These are phyloP conservation scores for Hyposoter dolosus DNA, from an alignment of 2,888 invertebrate genomes.

Conservation along the genomic window DNA sequence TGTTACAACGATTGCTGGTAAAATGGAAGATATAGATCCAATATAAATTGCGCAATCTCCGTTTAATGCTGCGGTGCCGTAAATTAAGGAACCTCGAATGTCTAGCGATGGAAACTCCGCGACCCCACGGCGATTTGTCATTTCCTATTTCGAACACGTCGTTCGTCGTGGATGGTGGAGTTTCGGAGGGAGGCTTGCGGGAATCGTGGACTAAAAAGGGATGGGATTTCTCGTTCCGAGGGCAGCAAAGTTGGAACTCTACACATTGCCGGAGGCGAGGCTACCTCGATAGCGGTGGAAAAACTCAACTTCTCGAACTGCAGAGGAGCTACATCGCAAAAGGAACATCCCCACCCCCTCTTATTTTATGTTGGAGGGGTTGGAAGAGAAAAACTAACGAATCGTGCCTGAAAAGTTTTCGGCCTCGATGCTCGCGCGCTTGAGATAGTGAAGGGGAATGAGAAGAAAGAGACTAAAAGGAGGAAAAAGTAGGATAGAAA, in stretches of 20 bases:
- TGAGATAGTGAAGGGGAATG: constrained; percentile 51
- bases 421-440: constrained; percentile 57
- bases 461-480: constrained; percentile 38
- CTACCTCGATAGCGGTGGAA: constrained; percentile 56
- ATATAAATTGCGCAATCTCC: constrained; percentile 61
- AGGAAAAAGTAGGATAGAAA: constrained; percentile 10
- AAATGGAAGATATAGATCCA: constrained; percentile 13
- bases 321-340: constrained; percentile 19
- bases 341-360: background rate
- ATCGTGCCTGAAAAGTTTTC: constrained; percentile 74
- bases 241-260: constrained; percentile 68
- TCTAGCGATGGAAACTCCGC: constrained; percentile 56
- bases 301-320: constrained; percentile 68
- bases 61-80: constrained; percentile 59
- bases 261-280: constrained; percentile 58
- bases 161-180: constrained; percentile 71
- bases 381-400: constrained; percentile 74
- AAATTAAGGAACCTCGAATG: constrained; percentile 58
- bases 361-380: constrained; percentile 45
- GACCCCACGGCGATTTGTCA: constrained; percentile 74
- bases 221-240: constrained; percentile 53
- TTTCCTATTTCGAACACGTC: constrained; percentile 78
- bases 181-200: constrained; percentile 34
- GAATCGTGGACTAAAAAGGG: constrained; percentile 37
- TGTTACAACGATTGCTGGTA: constrained; percentile 10